phyloP scores from a whole-genome alignment of 2,888 invertebrate species.

The Hydraecia micacea region DNA sequence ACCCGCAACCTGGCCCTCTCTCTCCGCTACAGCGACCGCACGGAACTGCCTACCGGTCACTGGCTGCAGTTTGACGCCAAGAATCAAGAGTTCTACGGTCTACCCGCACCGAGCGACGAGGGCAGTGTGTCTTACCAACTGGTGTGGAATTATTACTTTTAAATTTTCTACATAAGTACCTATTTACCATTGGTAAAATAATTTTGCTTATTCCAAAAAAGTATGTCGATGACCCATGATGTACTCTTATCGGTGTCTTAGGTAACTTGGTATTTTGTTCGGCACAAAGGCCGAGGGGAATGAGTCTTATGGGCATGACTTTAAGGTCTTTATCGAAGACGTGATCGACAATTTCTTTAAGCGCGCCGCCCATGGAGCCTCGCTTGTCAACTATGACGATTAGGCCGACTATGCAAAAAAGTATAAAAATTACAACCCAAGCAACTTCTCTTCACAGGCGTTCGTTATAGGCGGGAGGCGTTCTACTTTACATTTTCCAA shows the following conservation, averaged over 20 bases:
- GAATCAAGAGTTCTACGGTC: slow-evolving; percentile 97
- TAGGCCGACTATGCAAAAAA: not conserved
- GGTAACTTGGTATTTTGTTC: slow-evolving; percentile 83
- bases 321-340: slow-evolving; percentile 93
- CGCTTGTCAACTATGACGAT: slow-evolving; percentile 91
- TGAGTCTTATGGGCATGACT: slow-evolving; percentile 91
- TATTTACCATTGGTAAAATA: not conserved
- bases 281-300: slow-evolving; percentile 91
- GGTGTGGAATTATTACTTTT: slow-evolving; percentile 77
- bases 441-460: not conserved
- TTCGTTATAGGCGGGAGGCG: not conserved
- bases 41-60: slow-evolving; percentile 91
- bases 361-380: slow-evolving; percentile 77
- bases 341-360: slow-evolving; percentile 90
- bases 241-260: slow-evolving; percentile 74
- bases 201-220: not conserved
- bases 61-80: slow-evolving; percentile 97
- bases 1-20: slow-evolving; percentile 93
- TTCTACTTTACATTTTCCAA: not conserved
- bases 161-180: not conserved
- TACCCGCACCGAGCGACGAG: slow-evolving; percentile 93
- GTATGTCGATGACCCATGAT: slow-evolving; percentile 70
- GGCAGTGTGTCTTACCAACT: slow-evolving; percentile 95
- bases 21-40: slow-evolving; percentile 93
- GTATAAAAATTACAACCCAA: not conserved